Evolutionary conservation across 2,113 vertebrate genomes (phyloP).

Genomic region (Otus sunia): DNA sequence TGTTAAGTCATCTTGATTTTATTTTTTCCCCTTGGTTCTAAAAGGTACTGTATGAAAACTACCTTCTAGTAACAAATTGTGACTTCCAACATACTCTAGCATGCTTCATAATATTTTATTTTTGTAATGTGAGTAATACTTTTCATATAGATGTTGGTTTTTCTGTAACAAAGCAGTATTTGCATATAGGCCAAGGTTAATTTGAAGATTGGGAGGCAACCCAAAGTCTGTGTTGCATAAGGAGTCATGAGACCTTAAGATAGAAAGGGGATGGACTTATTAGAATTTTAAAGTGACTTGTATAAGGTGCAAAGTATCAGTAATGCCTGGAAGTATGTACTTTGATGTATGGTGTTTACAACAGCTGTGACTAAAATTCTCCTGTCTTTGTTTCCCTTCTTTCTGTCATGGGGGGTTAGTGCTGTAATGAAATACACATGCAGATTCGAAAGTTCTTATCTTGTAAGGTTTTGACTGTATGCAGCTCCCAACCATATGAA

Average conservation of each 20-base stretch:
- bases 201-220: conserved; percentile 7
- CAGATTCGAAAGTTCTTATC: background rate
- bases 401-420: background rate
- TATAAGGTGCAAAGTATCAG: background rate
- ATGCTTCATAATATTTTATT: background rate
- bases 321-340: conserved; percentile 14
- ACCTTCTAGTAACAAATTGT: background rate
- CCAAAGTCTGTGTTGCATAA: background rate
- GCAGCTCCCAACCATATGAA: background rate
- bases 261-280: background rate
- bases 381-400: background rate
- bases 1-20: background rate
- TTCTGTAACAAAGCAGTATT: background rate
- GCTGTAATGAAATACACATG: background rate
- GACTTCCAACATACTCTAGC: background rate
- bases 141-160: background rate
- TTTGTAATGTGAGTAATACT: background rate
- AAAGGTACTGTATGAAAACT: background rate
- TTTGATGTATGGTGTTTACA: conserved; percentile 41
- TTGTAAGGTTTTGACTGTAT: background rate
- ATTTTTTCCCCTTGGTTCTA: accelerated
- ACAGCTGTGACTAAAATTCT: background rate
- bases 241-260: conserved; percentile 46
- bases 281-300: conserved; percentile 51
- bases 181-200: background rate